phyloP scores from a whole-genome alignment of 2,888 invertebrate genomes.

The Unio delphinus region DNA sequence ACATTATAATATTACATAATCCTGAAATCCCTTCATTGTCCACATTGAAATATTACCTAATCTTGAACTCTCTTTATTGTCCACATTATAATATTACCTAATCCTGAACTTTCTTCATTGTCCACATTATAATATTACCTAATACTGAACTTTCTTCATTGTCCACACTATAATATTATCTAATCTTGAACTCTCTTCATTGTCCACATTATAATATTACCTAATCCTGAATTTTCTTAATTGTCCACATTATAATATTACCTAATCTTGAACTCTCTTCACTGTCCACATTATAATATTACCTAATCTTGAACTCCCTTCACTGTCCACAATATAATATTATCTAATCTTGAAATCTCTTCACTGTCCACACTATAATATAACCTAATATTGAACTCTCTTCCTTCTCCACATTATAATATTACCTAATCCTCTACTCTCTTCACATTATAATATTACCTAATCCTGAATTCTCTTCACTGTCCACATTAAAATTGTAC shows the following conservation, averaged over 20 bases:
- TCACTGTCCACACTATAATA: constrained; percentile 1
- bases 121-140: too few relatives aligned
- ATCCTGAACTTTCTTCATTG: constrained; percentile 73
- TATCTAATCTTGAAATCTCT: constrained; percentile 75
- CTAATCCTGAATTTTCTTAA: too few relatives aligned
- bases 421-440: constrained; percentile 75
- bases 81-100: constrained; percentile 54
- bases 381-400: constrained; percentile 75
- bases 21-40: constrained; percentile 73
- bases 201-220: too few relatives aligned
- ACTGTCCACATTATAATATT: constrained; percentile 10
- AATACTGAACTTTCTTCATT: too few relatives aligned
- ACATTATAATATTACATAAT: constrained; percentile 59
- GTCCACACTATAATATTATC: constrained; percentile 43
- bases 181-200: constrained; percentile 74
- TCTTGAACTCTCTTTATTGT: constrained; percentile 73
- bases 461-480: too few relatives aligned
- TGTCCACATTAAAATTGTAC: too few relatives aligned
- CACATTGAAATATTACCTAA: constrained; percentile 55
- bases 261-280: constrained; percentile 74
- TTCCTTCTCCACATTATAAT: too few relatives aligned
- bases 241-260: constrained; percentile 25
- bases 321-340: constrained; percentile 7
- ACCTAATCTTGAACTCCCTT: constrained; percentile 75
- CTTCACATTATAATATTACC: too few relatives aligned